These are phyloP conservation scores for Tupiocoris notatus DNA, from an alignment of 2,888 invertebrate species.

Conservation along the genomic window DNA sequence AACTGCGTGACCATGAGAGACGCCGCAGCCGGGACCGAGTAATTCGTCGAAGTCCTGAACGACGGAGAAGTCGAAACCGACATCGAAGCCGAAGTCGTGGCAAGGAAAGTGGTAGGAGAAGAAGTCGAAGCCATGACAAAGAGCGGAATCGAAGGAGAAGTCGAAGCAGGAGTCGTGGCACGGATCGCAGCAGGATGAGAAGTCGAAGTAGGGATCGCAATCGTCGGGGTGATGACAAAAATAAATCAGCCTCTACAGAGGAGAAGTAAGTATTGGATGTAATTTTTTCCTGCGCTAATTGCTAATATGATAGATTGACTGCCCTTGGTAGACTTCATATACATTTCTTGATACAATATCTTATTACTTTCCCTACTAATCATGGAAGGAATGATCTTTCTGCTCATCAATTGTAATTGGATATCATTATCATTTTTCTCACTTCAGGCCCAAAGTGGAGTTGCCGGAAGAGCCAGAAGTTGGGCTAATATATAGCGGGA, in stretches of 20 bases:
- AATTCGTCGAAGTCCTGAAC: conserved; percentile 47
- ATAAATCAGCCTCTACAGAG: conserved; percentile 24
- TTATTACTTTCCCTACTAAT: too few species aligned
- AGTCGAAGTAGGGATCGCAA: conserved; percentile 49
- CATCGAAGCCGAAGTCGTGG: conserved; percentile 48
- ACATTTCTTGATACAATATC: too few species aligned
- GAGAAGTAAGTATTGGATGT: conserved; percentile 43
- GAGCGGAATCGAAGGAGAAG: conserved; percentile 50
- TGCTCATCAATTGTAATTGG: too few species aligned
- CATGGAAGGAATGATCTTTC: too few species aligned
- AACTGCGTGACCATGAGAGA: conserved; percentile 47
- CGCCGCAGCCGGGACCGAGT: conserved; percentile 51
- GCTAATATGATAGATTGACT: too few species aligned
- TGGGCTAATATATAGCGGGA: conserved; percentile 87
- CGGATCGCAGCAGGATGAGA: conserved; percentile 49
- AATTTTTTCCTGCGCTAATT: too few species aligned
- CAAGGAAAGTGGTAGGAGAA: conserved; percentile 54
- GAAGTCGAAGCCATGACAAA: conserved; percentile 42
- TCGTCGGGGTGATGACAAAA: conserved; percentile 45
- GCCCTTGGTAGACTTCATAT: too few species aligned
- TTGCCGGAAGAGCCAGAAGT: conserved; percentile 69
- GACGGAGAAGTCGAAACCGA: conserved; percentile 50
- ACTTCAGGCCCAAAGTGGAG: conserved; percentile 32
- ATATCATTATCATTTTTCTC: too few species aligned
- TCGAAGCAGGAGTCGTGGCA: conserved; percentile 49